Conservation (phyloP, 2,113 vertebrate species). For the Platycercus adscitus region DNA sequence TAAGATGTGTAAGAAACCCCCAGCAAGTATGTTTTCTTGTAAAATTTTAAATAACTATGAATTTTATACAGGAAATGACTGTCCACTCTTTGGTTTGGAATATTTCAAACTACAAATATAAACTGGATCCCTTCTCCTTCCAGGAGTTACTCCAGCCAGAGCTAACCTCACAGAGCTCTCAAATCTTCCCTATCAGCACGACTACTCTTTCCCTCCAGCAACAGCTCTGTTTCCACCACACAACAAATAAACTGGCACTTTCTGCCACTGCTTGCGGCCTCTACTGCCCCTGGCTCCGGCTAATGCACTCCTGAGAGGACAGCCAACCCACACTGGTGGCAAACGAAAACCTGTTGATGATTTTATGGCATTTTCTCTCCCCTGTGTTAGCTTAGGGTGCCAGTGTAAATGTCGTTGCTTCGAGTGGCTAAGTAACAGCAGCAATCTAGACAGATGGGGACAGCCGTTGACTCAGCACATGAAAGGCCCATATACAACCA, state of each 20-base stretch:
- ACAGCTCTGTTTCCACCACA: not conserved
- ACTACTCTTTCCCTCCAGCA: not conserved
- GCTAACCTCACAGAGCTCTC: not conserved
- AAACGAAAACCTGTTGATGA: not conserved
- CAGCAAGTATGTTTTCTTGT: accelerated
- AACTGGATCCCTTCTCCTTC: not conserved
- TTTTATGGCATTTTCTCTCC: accelerated
- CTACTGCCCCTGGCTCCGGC: not conserved
- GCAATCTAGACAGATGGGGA: not conserved
- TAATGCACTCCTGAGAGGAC: not conserved
- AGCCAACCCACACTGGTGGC: not conserved
- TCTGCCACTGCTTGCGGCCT: not conserved
- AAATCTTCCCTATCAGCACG: not conserved
- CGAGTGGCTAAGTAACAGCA: not conserved
- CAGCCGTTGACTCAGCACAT: conserved; percentile 35
- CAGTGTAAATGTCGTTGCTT: not conserved
- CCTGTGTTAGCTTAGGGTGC: not conserved
- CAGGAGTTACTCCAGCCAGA: not conserved
- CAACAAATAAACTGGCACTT: not conserved
- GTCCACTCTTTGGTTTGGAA: not conserved
- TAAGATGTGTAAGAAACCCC: not conserved
- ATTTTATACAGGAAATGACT: not conserved
- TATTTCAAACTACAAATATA: not conserved
- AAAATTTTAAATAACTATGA: not conserved
- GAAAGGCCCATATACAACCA: not conserved